Evolutionary conservation across 2,797 vertebrate species (phyloP).

Genomic region (Gymnodraco acuticeps): DNA sequence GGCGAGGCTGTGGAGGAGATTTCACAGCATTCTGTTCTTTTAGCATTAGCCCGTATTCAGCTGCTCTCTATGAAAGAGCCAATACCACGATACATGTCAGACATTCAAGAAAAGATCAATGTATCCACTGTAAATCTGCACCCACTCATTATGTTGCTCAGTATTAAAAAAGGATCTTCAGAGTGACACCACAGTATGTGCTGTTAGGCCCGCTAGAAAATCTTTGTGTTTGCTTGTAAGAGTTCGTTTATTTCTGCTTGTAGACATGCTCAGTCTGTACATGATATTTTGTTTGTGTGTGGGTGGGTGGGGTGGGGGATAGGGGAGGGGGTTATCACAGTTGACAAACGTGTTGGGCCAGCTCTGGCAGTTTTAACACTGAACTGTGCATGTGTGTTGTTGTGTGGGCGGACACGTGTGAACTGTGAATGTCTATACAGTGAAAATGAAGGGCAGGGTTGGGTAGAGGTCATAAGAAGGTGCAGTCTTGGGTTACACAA

Average conservation of each 20-base stretch:
- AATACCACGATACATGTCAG: conserved; percentile 69
- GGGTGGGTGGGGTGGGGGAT: conserved; percentile 40
- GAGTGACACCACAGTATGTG: conserved; percentile 57
- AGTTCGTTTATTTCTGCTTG: conserved; percentile 9
- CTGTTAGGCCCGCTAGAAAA: conserved; percentile 48
- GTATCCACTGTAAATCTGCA: conserved; percentile 73
- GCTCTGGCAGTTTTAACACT: conserved; percentile 73
- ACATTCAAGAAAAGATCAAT: conserved; percentile 75
- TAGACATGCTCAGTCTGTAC: conserved; percentile 20
- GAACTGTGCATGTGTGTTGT: conserved; percentile 33
- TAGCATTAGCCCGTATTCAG: conserved; percentile 69
- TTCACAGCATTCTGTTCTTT: conserved; percentile 71
- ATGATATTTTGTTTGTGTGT: conserved; percentile 55
- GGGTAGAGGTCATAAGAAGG: conserved; percentile 77
- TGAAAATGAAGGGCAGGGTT: conserved; percentile 66
- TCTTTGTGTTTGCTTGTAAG: conserved; percentile 7
- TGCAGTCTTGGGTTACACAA: conserved; percentile 75
- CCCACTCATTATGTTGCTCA: conserved; percentile 72
- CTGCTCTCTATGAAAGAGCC: conserved; percentile 70
- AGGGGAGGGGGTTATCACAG: conserved; percentile 50
- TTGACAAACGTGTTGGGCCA: conserved; percentile 83
- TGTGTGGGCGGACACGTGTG: conserved; percentile 52
- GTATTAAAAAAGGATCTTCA: conserved; percentile 67
- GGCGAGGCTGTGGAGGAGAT: conserved; percentile 67
- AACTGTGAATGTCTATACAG: conserved; percentile 62